Base-by-base conservation (phyloP, 2,888 invertebrate species). In the Parthenolecanium corni region DNA sequence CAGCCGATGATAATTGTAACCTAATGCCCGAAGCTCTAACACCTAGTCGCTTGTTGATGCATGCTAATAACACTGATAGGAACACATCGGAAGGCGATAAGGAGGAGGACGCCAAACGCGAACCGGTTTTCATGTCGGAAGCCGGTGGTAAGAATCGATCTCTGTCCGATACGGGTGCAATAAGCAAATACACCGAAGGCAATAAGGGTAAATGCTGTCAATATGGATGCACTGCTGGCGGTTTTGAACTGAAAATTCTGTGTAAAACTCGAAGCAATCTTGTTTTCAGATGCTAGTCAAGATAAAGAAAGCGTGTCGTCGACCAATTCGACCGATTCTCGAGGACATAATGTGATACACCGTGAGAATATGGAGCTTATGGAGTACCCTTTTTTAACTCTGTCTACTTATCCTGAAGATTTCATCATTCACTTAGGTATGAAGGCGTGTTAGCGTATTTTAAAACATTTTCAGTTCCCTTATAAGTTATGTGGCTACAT, bases 331-430 rank as follows among this genome's bases (percentile, higher is more conserved):
- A 18, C n/a, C 24, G 25, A 18, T 14, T 42, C 21, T 40, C 24
- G 31, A 31, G 42, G 64, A 36, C 25, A 63, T 31, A 53, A 64
- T 40, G 49, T 66, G 53, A 61, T 64, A 25, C 65, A 66, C 49
- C 65, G 65, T 61, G 70, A 70, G 38, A 67, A 72, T 68, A 65
- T 76, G 70, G 68, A 70, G 38, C 66, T 69, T 65, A 68, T 70
- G 58, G 96, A 96, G 72, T 96, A 93, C 74, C 96, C 96, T 0
- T 95, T 97, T 73, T 79, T 97, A 58, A 96, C 96, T 0, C 85
- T 96, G 80, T 82, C 86, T 0, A 87, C 87, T 69, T 93, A 89
- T 74, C 94, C 95, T 5, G 77, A 83, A 0, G 92, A 90, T 12
- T 92, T 95, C 71, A 84, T 96, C 68, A 78, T 86, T 18, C 89